Conservation (phyloP, 1,140 invertebrate genomes). For the Propsilocerus akamusi region DNA sequence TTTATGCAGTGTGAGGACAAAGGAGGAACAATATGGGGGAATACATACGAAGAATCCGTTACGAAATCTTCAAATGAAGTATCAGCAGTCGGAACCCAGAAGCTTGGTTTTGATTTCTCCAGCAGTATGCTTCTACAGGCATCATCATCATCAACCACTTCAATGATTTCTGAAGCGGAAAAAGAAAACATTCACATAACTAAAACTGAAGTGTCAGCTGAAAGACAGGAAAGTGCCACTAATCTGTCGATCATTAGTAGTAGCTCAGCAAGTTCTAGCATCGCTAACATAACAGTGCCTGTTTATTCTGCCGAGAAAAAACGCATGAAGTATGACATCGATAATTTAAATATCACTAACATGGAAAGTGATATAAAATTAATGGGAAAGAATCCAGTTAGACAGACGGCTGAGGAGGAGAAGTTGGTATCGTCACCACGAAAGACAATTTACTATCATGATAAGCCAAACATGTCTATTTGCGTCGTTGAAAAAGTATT, state of each 20-base stretch:
- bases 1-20: neutral
- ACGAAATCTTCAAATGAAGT: neutral
- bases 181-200: neutral
- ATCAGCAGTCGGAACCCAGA: neutral
- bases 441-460: neutral
- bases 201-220: neutral
- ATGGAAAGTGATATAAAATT: neutral
- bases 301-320: neutral
- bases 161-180: neutral
- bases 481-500: neutral
- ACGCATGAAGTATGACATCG: neutral
- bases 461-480: neutral
- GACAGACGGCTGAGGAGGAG: neutral
- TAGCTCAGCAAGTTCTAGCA: neutral
- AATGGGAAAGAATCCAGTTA: neutral
- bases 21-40: neutral
- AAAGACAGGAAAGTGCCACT: neutral
- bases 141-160: neutral
- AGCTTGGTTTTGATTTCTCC: neutral
- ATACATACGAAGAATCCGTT: neutral
- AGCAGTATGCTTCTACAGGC: neutral
- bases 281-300: neutral
- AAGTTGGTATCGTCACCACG: neutral
- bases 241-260: neutral
- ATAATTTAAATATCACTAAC: neutral